A percentile compares a stretch with the other conserved stretches of the same genome.
Conservation (phyloP, 2,797 vertebrate species). For the Percopsis omiscomaycus region DNA sequence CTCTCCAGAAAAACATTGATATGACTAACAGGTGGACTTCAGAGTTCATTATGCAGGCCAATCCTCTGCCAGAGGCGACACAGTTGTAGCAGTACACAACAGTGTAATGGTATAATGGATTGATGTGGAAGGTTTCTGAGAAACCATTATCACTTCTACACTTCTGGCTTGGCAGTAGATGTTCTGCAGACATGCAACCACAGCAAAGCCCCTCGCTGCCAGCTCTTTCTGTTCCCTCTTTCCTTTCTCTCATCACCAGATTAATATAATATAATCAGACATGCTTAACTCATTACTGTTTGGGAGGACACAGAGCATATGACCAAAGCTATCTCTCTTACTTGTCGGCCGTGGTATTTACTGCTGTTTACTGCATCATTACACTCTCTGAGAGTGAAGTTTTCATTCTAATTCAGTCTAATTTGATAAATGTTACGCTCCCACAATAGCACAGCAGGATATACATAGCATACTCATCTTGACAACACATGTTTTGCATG, state of each 20-base stretch:
- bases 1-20: too few relatives aligned
- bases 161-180: not conserved
- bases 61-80: too few relatives aligned
- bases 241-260: not conserved
- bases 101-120: not conserved
- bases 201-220: not conserved
- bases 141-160: conserved; percentile 1
- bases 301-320: conserved; percentile 2
- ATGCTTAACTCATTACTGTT: conserved; percentile 17
- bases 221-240: not conserved
- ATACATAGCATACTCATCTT: not conserved
- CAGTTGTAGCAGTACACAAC: not conserved
- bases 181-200: not conserved
- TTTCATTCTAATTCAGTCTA: not conserved
- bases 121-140: not conserved
- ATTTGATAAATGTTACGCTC: not conserved
- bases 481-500: conserved; percentile 12
- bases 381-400: not conserved
- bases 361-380: not conserved
- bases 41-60: too few relatives aligned
- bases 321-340: conserved; percentile 6
- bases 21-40: too few relatives aligned
- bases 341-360: not conserved
- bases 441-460: not conserved
- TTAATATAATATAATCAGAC: conserved; percentile 14